Evolutionary conservation across 1,140 invertebrate genomes (phyloP).

Genomic region (Eurytemora carolleeae): DNA sequence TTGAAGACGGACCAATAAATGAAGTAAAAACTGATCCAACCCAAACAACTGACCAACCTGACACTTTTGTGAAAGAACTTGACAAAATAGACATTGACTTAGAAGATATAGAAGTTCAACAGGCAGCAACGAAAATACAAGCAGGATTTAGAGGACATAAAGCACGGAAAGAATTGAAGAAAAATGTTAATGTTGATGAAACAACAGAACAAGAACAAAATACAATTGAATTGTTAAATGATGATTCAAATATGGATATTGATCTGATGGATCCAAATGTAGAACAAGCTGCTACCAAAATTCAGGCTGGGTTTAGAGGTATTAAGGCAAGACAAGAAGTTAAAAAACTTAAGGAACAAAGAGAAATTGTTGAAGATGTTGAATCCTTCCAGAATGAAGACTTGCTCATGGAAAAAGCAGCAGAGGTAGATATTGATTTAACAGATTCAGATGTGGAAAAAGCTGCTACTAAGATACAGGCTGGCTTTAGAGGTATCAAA

Average conservation of each 20-base stretch:
- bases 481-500: constrained; percentile 22
- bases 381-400: too few species aligned
- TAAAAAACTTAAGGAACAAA: too few species aligned
- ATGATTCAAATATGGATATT: constrained; percentile 22
- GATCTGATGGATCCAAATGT: constrained; percentile 34
- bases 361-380: too few species aligned
- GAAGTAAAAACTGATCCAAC: too few species aligned
- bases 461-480: constrained; percentile 30
- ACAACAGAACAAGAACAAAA: neutral
- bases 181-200: constrained; percentile 25
- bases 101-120: constrained; percentile 34
- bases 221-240: neutral
- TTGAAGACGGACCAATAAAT: too few species aligned
- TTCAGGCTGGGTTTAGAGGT: constrained; percentile 44
- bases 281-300: constrained; percentile 40
- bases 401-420: neutral
- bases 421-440: constrained; percentile 21
- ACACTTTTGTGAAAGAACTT: neutral
- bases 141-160: constrained; percentile 41
- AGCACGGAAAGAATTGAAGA: constrained; percentile 38
- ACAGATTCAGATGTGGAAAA: constrained; percentile 28
- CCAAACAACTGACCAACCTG: too few species aligned
- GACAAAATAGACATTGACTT: constrained; percentile 25
- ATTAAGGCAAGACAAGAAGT: constrained; percentile 41
- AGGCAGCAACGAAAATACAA: constrained; percentile 44